phyloP scores from a whole-genome alignment of 2,888 invertebrate species.

The Morinoia aosen region DNA sequence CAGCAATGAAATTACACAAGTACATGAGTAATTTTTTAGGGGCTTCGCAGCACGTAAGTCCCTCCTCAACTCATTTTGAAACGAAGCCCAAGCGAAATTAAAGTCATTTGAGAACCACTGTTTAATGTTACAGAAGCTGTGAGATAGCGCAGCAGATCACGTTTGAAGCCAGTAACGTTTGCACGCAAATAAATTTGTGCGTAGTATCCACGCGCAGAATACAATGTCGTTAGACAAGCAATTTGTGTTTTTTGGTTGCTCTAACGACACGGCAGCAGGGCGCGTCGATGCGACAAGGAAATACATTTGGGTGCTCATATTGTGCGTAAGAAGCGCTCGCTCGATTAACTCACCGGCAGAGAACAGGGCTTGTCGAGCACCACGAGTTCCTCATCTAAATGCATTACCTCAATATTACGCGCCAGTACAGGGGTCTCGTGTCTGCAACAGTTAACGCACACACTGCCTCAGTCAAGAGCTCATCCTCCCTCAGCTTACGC shows the following conservation, averaged over 20 bases:
- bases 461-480: conserved; percentile 6
- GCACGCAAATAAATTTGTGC: conserved; percentile 1
- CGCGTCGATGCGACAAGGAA: neutral
- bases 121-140: neutral
- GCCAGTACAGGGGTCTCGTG: conserved; percentile 99
- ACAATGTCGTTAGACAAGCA: neutral
- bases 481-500: conserved; percentile 8
- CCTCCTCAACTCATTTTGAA: neutral
- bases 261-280: neutral
- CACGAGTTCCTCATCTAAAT: conserved; percentile 98
- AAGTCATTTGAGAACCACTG: neutral
- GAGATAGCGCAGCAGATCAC: neutral
- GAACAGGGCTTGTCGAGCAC: conserved; percentile 99
- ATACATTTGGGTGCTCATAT: neutral
- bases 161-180: neutral
- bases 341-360: conserved; percentile 86
- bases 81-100: neutral
- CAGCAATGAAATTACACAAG: neutral
- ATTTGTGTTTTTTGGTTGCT: neutral
- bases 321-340: conserved; percentile 12
- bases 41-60: neutral
- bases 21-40: neutral
- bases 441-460: conserved; percentile 77
- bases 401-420: conserved; percentile 96
- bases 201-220: neutral